These are phyloP conservation scores for Leptothorax acervorum DNA, from an alignment of 2,888 invertebrate species.

Conservation along the genomic window DNA sequence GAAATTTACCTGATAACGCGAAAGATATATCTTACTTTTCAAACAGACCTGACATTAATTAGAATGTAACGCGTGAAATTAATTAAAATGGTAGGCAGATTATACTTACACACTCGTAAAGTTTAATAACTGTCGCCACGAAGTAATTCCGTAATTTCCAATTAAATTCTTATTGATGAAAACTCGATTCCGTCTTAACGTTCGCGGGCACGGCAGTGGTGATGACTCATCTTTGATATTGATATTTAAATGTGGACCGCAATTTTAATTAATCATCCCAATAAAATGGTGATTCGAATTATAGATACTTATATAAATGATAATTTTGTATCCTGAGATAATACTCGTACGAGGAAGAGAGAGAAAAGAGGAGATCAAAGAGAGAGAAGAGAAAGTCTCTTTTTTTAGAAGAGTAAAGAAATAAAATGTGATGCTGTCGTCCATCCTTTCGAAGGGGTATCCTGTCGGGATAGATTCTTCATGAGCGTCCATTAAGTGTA, in stretches of 20 bases:
- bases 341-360: background rate
- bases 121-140: conserved; percentile 20
- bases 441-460: background rate
- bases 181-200: background rate
- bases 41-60: background rate
- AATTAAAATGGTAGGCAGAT: conserved; percentile 6
- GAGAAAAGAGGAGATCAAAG: background rate
- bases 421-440: background rate
- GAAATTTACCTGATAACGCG: background rate
- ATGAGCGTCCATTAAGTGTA: conserved; percentile 12
- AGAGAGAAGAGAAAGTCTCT: background rate
- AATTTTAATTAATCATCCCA: conserved; percentile 16
- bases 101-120: conserved; percentile 14
- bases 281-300: conserved; percentile 13
- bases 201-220: background rate
- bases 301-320: conserved; percentile 6
- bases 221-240: conserved; percentile 1
- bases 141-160: conserved; percentile 27
- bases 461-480: conserved; percentile 28
- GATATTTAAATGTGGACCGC: conserved; percentile 17
- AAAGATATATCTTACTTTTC: conserved; percentile 3
- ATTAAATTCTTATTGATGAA: conserved; percentile 24
- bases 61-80: background rate
- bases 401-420: background rate
- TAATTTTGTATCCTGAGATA: background rate